Base-by-base conservation (phyloP, 2,113 vertebrate species). In the Speoplatyrhinus poulsoni region DNA sequence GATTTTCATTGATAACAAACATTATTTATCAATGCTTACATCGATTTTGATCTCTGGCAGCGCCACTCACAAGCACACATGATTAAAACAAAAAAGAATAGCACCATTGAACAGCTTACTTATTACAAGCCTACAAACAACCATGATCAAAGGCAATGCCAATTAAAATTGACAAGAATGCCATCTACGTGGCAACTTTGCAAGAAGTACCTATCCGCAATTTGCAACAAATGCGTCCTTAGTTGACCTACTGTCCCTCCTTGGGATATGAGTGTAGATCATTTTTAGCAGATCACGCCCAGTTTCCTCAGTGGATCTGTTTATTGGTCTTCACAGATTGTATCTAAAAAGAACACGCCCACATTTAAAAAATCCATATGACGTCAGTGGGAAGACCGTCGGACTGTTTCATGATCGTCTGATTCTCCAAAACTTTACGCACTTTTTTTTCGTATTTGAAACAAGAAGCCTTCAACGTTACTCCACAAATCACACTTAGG, bases 11-110 rank as follows among this genome's bases (percentile, higher is more conserved):
- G 92, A 86, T 97, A 99, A 75, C 95, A 75, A 69, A 98, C 95
- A 0, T 96, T 95, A 82, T 95, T 97, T 26, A 26, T 26, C 26
- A 26, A 3, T 26, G 26, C 26, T 71, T 78, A 98, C 94, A 83
- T 98, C 95, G 60, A 95, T 90, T 83, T 96, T 95, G 72, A 99
- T 96, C 55, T 98, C 96, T 13, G 95, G 92, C 70, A 95, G 94
- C 0, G 96, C 91, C 93, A 56, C 81, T 81, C 60, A 90, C 82
- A 69, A 83, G 85, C 47, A 88, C 75, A 67, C 93, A 72, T 0
- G 92, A 32, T 10, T 87, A 80, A 0, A 85, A 55, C 17, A 93
- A 65, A 19, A 92, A 26, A 4, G 76, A 82, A 12, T 79, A 91
- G 65, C 36, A 89, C 9, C 55, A 13, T 4, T 9, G 2, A 16